Conservation (phyloP, 2,888 invertebrate genomes). For the Philhelius pedissequus region DNA sequence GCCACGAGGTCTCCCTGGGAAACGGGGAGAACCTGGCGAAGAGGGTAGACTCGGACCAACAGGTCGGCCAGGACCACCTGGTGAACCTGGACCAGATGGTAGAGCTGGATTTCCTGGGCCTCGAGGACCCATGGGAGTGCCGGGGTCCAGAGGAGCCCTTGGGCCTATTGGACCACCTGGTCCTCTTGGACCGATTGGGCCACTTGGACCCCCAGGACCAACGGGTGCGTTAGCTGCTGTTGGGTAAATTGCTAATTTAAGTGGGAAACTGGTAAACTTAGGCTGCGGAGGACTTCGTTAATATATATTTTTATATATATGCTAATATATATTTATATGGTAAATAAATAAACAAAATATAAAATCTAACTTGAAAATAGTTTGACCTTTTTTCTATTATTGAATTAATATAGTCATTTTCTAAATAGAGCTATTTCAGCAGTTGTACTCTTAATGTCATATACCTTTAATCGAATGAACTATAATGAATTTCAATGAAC, state of each 20-base stretch:
- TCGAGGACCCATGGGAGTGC: background rate
- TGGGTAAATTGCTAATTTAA: background rate
- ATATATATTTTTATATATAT: too few species aligned
- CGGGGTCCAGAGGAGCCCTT: slow-evolving; percentile 28
- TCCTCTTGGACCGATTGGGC: slow-evolving; percentile 20
- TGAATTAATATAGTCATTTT: too few species aligned
- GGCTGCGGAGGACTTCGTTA: background rate
- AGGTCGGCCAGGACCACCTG: slow-evolving; percentile 40
- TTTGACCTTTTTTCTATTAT: too few species aligned
- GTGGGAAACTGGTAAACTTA: background rate
- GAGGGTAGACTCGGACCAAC: slow-evolving; percentile 43
- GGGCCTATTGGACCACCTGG: slow-evolving; percentile 50
- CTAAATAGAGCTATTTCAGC: too few species aligned
- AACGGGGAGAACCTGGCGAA: slow-evolving; percentile 35
- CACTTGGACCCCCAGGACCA: slow-evolving; percentile 6
- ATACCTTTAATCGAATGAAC: too few species aligned
- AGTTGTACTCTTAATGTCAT: too few species aligned
- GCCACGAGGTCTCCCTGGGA: slow-evolving; percentile 35
- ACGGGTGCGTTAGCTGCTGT: background rate
- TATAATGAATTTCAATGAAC: too few species aligned
- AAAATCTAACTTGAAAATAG: too few species aligned
- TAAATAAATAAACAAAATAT: background rate
- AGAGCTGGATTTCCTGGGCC: slow-evolving; percentile 44
- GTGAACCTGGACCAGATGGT: slow-evolving; percentile 44
- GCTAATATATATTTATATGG: too few species aligned